Conservation (phyloP, 2,888 invertebrate genomes). For the Odontomyia ornata region DNA sequence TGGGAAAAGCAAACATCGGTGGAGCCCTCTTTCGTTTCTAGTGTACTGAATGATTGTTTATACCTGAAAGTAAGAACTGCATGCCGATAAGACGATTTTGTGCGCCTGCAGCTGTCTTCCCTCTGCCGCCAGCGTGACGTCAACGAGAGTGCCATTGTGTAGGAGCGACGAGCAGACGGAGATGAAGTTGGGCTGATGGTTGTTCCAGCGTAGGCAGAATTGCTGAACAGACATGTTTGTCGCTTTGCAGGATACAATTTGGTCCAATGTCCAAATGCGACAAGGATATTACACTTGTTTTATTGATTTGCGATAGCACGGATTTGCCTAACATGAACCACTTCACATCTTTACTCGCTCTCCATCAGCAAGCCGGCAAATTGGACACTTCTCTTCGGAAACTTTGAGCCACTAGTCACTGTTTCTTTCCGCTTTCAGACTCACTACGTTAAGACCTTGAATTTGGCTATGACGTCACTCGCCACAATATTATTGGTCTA, state of each 20-base stretch:
- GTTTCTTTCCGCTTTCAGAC: background rate
- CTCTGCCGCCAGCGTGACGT: slow-evolving; percentile 91
- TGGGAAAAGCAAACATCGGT: no score
- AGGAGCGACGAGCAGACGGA: slow-evolving; percentile 84
- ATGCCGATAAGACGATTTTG: slow-evolving; percentile 88
- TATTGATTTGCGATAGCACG: background rate
- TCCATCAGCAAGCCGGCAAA: background rate
- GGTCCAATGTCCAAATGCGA: background rate
- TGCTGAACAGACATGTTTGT: slow-evolving; percentile 75
- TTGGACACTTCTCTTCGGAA: background rate
- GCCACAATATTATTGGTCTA: slow-evolving; percentile 39
- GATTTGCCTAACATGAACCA: background rate
- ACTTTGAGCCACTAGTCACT: background rate
- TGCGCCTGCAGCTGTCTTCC: slow-evolving; percentile 88
- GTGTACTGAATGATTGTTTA: slow-evolving; percentile 45
- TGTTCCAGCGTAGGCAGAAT: slow-evolving; percentile 89
- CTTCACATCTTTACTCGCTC: background rate
- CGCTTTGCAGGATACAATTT: background rate
- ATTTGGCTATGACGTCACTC: slow-evolving; percentile 63
- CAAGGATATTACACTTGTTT: background rate
- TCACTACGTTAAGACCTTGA: slow-evolving; percentile 59
- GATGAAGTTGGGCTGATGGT: slow-evolving; percentile 92
- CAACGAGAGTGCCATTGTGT: slow-evolving; percentile 84
- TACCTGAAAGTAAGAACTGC: slow-evolving; percentile 93
- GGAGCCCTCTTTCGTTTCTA: background rate